A percentile compares a stretch with the other conserved stretches of the same genome.
Evolutionary conservation across 2,797 vertebrate species (phyloP).

Genomic region (Chloroceryle inda): DNA sequence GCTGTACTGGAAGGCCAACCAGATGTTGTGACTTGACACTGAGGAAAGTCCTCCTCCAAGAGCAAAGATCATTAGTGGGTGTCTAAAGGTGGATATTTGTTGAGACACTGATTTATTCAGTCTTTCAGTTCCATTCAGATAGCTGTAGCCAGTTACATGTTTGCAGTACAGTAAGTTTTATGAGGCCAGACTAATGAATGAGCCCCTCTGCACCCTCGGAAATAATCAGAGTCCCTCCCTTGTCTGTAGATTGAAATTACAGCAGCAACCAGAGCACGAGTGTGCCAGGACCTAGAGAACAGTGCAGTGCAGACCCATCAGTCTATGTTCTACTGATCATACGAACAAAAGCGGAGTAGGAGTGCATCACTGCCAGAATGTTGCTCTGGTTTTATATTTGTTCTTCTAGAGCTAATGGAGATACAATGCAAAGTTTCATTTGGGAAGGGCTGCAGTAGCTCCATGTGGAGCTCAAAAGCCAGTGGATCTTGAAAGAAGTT

Average conservation of each 20-base stretch:
- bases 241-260: neutral
- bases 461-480: neutral
- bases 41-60: neutral
- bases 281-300: neutral
- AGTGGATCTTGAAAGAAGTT: neutral
- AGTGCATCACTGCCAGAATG: neutral
- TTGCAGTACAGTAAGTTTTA: constrained; percentile 26
- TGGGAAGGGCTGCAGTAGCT: neutral
- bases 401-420: neutral
- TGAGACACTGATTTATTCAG: neutral
- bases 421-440: neutral
- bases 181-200: constrained; percentile 20
- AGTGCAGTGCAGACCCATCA: neutral
- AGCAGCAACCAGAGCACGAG: neutral
- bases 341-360: neutral
- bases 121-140: constrained; percentile 28
- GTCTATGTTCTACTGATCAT: constrained; percentile 27
- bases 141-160: neutral
- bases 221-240: neutral
- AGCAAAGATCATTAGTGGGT: neutral
- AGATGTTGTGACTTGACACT: neutral
- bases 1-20: neutral
- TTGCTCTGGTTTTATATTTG: neutral
- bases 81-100: neutral
- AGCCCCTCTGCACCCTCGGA: neutral